Evolutionary conservation across 2,888 invertebrate genomes (phyloP).

Genomic region (Macaria liturata): DNA sequence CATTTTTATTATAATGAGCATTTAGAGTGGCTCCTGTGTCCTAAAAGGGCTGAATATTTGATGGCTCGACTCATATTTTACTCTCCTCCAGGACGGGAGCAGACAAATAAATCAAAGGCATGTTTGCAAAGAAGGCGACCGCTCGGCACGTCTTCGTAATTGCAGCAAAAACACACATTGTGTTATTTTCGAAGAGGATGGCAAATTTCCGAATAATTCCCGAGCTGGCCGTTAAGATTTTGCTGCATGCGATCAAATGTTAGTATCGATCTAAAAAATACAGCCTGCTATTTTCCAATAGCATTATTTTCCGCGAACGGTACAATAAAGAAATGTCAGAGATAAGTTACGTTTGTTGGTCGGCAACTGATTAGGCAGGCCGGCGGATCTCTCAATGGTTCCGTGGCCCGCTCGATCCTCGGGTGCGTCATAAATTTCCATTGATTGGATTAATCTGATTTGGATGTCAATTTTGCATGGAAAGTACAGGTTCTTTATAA

Average conservation of each 20-base stretch:
- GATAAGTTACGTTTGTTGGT: slow-evolving; percentile 48
- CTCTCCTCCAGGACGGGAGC: slow-evolving; percentile 63
- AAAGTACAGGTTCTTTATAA: slow-evolving; percentile 74
- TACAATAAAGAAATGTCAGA: slow-evolving; percentile 45
- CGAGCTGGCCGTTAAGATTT: slow-evolving; percentile 26
- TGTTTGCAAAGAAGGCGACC: slow-evolving; percentile 68
- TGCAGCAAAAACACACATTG: slow-evolving; percentile 77
- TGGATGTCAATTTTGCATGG: slow-evolving; percentile 80
- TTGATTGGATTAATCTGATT: slow-evolving; percentile 84
- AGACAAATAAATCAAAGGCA: slow-evolving; percentile 79
- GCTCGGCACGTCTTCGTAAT: slow-evolving; percentile 75
- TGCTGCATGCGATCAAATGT: slow-evolving; percentile 9
- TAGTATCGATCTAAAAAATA: slow-evolving; percentile 32
- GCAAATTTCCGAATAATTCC: slow-evolving; percentile 77
- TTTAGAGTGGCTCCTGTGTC: slow-evolving; percentile 64
- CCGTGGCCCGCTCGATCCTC: slow-evolving; percentile 59
- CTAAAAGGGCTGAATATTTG: slow-evolving; percentile 78
- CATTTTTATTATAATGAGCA: slow-evolving; percentile 80
- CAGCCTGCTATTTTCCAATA: slow-evolving; percentile 21
- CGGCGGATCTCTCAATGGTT: slow-evolving; percentile 71
- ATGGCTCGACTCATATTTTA: slow-evolving; percentile 78
- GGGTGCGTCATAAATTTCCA: slow-evolving; percentile 83
- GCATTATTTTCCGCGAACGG: slow-evolving; percentile 22
- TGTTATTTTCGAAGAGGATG: slow-evolving; percentile 75
- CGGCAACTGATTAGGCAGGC: slow-evolving; percentile 70